These are phyloP conservation scores for Antechinus stuartii DNA, from an alignment of 2,113 vertebrate genomes.

Conservation along the genomic window DNA sequence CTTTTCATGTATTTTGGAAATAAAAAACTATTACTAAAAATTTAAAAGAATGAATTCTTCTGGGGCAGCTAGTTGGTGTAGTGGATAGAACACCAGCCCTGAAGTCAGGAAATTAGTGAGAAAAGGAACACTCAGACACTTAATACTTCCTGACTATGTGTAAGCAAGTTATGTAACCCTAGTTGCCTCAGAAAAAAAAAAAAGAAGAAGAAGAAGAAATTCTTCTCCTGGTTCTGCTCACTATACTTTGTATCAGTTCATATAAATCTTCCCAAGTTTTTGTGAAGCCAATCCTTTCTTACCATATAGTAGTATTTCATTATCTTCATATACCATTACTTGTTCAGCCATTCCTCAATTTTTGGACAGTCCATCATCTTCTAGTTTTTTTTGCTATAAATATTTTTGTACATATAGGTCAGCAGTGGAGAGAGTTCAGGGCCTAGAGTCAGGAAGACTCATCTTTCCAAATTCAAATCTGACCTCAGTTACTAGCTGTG, in stretches of 20 bases:
- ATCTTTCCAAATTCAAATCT: neutral
- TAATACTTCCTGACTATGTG: too few species aligned
- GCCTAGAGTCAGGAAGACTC: neutral
- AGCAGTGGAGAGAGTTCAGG: neutral
- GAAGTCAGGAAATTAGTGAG: too few species aligned
- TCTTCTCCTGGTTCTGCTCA: neutral
- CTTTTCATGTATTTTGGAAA: too few species aligned
- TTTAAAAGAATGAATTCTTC: too few species aligned
- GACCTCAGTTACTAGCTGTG: neutral
- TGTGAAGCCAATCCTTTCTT: neutral
- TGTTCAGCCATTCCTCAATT: neutral
- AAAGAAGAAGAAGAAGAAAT: neutral
- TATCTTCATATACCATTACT: neutral
- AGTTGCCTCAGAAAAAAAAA: too few species aligned
- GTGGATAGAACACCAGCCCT: too few species aligned
- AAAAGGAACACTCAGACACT: too few species aligned
- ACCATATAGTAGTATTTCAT: neutral
- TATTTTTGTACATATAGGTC: neutral
- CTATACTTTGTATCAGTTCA: neutral
- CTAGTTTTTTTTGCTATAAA: neutral
- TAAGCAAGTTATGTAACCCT: too few species aligned
- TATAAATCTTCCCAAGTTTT: neutral
- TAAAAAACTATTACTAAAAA: too few species aligned
- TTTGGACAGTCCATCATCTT: neutral
- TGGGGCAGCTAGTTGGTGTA: too few species aligned